These are phyloP conservation scores for Marcusenius ussheri DNA, from an alignment of 2,113 vertebrate species.

Conservation along the genomic window DNA sequence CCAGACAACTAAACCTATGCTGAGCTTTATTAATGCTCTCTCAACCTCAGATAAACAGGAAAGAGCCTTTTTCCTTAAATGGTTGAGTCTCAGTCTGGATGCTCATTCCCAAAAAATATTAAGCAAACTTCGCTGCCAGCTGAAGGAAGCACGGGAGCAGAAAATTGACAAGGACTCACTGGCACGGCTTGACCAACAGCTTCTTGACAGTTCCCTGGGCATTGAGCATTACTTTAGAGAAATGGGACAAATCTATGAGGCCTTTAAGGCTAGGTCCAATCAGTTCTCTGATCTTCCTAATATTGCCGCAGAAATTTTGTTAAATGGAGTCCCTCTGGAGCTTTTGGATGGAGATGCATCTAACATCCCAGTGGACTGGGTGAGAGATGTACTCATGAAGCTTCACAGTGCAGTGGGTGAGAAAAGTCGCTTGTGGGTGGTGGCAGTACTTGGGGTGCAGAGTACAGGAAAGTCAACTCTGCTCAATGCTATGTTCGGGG, in stretches of 20 bases:
- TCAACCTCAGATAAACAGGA: conserved; percentile 3
- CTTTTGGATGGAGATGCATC: conserved; percentile 42
- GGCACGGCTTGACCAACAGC: background rate
- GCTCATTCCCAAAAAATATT: conserved; percentile 25
- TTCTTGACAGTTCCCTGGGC: conserved; percentile 9
- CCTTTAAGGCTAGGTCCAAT: background rate
- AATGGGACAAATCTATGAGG: conserved; percentile 17
- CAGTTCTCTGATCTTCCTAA: background rate
- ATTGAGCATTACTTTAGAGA: conserved; percentile 8
- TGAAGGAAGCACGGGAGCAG: background rate
- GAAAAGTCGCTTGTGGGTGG: conserved; percentile 23
- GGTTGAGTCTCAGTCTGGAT: conserved; percentile 42
- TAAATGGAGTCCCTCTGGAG: conserved; percentile 46
- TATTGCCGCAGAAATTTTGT: conserved; percentile 45
- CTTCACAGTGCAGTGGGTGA: conserved; percentile 29
- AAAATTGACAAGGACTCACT: background rate
- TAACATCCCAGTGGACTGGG: conserved; percentile 43
- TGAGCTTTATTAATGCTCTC: conserved; percentile 20
- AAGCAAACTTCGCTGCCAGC: background rate
- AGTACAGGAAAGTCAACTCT: conserved; percentile 59
- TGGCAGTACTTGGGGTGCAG: conserved; percentile 41
- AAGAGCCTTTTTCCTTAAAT: conserved; percentile 38
- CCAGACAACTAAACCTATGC: background rate
- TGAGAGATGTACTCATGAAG: conserved; percentile 30
- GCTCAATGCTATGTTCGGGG: conserved; percentile 71